phyloP scores from a whole-genome alignment of 2,797 vertebrate species.

The Mormyrops attenuatus region DNA sequence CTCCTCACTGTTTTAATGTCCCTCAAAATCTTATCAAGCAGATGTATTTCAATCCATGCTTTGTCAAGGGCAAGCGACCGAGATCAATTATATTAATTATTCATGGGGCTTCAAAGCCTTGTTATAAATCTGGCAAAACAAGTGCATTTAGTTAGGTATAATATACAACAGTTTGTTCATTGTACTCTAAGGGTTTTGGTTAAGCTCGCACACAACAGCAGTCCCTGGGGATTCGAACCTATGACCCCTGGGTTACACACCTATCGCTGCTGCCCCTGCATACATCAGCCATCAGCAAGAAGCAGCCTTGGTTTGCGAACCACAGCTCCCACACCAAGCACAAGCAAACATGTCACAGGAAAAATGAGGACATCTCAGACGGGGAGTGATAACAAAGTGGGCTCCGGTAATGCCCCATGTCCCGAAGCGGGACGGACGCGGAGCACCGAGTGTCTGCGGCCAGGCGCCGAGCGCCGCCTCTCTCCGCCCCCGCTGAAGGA shows the following conservation, averaged over 20 bases:
- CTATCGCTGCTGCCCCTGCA: not conserved
- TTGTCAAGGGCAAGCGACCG: not conserved
- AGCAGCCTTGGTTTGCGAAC: not conserved
- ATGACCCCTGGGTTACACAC: not conserved
- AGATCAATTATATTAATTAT: constrained; percentile 13
- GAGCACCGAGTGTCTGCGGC: not conserved
- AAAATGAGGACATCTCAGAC: not conserved
- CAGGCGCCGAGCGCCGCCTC: not conserved
- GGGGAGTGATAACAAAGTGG: not conserved
- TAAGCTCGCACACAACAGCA: not conserved
- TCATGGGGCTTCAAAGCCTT: not conserved
- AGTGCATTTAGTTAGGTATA: not conserved
- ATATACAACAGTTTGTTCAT: not conserved
- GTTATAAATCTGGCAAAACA: constrained; percentile 1
- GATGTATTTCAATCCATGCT: constrained; percentile 9
- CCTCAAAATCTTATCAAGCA: constrained; percentile 2
- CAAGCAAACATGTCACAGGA: not conserved
- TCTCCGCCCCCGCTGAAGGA: not conserved
- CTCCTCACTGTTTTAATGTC: not conserved
- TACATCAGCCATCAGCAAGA: not conserved
- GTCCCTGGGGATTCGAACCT: not conserved
- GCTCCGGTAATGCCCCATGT: not conserved
- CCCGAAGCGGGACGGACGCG: not conserved
- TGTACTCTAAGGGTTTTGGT: not conserved
- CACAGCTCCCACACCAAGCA: not conserved